phyloP scores from a whole-genome alignment of 1,140 invertebrate species.

The Euura lappo region DNA sequence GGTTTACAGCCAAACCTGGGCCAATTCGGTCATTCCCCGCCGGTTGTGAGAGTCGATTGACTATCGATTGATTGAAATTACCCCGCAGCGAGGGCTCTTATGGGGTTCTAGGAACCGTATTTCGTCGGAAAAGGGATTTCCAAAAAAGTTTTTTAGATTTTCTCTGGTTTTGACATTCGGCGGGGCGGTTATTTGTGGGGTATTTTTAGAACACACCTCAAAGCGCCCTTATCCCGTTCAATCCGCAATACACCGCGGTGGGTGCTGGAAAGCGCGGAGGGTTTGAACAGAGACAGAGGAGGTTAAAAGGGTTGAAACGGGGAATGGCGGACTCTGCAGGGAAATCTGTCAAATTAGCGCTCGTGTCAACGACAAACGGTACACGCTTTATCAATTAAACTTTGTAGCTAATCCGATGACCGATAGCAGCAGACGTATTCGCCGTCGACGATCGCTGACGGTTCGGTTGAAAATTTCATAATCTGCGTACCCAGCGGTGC shows the following conservation, averaged over 20 bases:
- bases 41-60: neutral
- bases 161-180: no score
- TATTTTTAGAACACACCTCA: constrained; percentile 8
- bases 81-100: neutral
- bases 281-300: neutral
- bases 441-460: neutral
- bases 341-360: constrained; percentile 5
- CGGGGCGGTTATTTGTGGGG: neutral
- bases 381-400: constrained; percentile 7
- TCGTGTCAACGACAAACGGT: constrained; percentile 4
- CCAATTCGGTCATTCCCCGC: neutral
- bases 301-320: constrained; percentile 1
- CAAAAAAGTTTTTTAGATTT: no score
- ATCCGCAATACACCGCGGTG: neutral
- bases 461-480: neutral
- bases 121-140: neutral
- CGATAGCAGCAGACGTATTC: constrained; percentile 5
- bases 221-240: neutral
- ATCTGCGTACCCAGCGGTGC: no score
- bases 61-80: neutral
- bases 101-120: no score
- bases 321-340: constrained; percentile 3
- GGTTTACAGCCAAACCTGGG: constrained; percentile 24
- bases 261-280: neutral
- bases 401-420: constrained; percentile 4